phyloP scores from a whole-genome alignment of 2,888 invertebrate species.

The Sphaerophoria taeniata region DNA sequence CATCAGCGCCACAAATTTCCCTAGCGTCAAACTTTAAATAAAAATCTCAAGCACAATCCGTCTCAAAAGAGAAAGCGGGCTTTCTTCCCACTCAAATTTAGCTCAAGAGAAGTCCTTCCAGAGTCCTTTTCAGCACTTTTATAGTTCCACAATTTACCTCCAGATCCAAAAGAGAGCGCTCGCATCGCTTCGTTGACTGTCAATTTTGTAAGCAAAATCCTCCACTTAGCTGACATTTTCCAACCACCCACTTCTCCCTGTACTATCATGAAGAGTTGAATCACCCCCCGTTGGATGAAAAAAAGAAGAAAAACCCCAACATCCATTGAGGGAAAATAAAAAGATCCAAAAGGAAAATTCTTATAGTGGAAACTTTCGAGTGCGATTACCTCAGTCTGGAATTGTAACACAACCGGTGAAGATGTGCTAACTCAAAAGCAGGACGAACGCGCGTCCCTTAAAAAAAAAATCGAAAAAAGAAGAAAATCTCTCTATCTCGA shows the following conservation, averaged over 20 bases:
- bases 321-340: conserved; percentile 45
- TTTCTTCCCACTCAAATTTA: neutral
- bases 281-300: conserved; percentile 41
- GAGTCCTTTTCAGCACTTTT: conserved; percentile 41
- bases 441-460: conserved; percentile 35
- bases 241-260: conserved; percentile 41
- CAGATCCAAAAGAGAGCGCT: conserved; percentile 31
- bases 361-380: conserved; percentile 77
- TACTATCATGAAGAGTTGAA: conserved; percentile 49
- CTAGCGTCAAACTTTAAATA: conserved; percentile 20
- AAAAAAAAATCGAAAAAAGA: conserved; percentile 3
- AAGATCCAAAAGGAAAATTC: conserved; percentile 57
- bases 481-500: neutral
- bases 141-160: conserved; percentile 46
- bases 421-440: conserved; percentile 76
- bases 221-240: conserved; percentile 28
- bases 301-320: conserved; percentile 48
- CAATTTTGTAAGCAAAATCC: conserved; percentile 46
- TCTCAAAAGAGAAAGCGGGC: conserved; percentile 32
- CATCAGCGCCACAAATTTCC: conserved; percentile 31
- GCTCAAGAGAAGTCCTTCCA: conserved; percentile 61
- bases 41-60: neutral
- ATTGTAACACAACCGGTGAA: conserved; percentile 82
- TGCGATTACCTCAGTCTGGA: conserved; percentile 83
- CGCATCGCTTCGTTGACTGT: conserved; percentile 29